Base-by-base conservation (phyloP, 2,797 vertebrate genomes). In the Characodon lateralis region DNA sequence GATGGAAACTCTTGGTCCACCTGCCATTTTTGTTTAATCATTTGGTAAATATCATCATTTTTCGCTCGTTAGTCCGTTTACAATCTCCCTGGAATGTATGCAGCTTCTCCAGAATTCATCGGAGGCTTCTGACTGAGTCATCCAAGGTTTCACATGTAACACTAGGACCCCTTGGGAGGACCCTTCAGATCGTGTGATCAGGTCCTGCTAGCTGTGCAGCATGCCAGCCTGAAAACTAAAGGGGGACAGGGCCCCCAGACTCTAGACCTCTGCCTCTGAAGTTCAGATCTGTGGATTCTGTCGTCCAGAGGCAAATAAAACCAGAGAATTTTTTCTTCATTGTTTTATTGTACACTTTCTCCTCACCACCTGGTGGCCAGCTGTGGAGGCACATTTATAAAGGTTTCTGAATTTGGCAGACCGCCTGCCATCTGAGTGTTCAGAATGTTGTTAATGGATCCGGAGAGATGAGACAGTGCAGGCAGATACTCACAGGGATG, bases 401-500 rank as follows among this genome's bases (percentile, higher is more conserved):
- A 14, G 59, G 28, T 31, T 31, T 63, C 59, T 18, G 59, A 16
- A 20, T 63, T 18, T 63, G 61, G 61, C 26, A 1, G 26, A 31
- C 58, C 14, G 9, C 6, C 43, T 10, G 43, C 6, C n/a, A 31
- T 13, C 58, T 16, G 35, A 20, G 2, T 3, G 35, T 41, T 66
- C 35, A 41, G 50, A 26, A 48, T 31, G 24, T 26, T 56, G 5
- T 13, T 55, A 35, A 43, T 0, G 16, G 9, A 4, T 13, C 1
- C 2, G 22, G n/a, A 53, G 61, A 9, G 61, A 65, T 3, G 61
- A 6, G 6, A 18, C 28, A 28, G 24, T 16, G 41, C 26, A 10
- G 22, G 22, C 39, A 0, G 71, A 24, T 48, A 74, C 97, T 97
- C 90, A 99, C 98, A 0, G 98, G 98, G 35, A 99, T 98, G 85